Evolutionary conservation across 2,113 vertebrate genomes (phyloP).

Genomic region (Megalops atlanticus): DNA sequence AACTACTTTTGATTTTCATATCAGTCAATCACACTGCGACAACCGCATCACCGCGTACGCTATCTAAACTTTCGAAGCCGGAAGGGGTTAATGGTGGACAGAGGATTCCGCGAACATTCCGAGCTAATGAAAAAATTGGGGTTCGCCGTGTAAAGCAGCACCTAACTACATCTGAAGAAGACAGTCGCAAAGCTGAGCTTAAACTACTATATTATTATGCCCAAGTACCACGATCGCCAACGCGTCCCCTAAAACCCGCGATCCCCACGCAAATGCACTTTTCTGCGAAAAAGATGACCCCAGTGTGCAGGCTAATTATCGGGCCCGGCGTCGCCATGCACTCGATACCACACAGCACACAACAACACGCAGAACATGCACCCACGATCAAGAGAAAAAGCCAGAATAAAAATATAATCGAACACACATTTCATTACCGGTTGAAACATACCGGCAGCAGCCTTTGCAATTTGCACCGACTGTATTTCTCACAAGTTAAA

Average conservation of each 20-base stretch:
- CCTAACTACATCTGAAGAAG: background rate
- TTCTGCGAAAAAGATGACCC: constrained; percentile 45
- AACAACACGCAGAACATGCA: constrained; percentile 71
- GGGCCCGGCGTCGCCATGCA: constrained; percentile 72
- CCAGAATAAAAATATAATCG: constrained; percentile 55
- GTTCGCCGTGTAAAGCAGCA: constrained; percentile 32
- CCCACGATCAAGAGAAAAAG: constrained; percentile 61
- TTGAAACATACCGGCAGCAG: constrained; percentile 39
- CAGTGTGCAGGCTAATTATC: constrained; percentile 62
- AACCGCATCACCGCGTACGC: background rate
- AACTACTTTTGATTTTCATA: background rate
- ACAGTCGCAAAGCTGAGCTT: background rate
- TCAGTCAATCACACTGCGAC: background rate
- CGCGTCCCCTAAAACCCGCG: background rate
- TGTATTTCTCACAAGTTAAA: constrained; percentile 28
- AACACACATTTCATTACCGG: constrained; percentile 46
- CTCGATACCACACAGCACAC: constrained; percentile 55
- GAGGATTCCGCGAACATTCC: constrained; percentile 61
- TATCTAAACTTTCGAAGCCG: constrained; percentile 61
- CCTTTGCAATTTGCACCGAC: constrained; percentile 20
- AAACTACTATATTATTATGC: background rate
- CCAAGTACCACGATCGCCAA: background rate
- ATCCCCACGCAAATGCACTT: constrained; percentile 51
- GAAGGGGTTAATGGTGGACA: constrained; percentile 51
- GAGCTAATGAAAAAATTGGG: constrained; percentile 51